Base-by-base conservation (phyloP, 2,888 invertebrate genomes). In the Volucella bombylans region DNA sequence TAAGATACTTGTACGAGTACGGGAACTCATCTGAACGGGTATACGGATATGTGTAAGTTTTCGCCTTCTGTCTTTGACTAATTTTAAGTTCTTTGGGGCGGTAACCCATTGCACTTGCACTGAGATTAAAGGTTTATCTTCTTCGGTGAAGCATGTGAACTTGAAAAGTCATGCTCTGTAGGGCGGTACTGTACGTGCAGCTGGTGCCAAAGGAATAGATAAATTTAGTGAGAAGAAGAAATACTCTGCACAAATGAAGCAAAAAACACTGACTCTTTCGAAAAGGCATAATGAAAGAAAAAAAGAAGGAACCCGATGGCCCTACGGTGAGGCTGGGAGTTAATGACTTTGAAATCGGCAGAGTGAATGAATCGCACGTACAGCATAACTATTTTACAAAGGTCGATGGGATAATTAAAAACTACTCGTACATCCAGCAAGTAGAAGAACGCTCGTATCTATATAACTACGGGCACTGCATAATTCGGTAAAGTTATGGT, bases 371-470 rank as follows among this genome's bases (percentile, higher is more conserved):
- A 31, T 31, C 31, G 6, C 31, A 49, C 43, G 50, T 45, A 41
- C 50, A 59, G 31, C 15, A 43, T 45, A 31, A 6, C 2, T 31
- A 62, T 71, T 71, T 50, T 50, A 41, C 39, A 76, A 38, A 61
- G 77, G 14, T 49, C 67, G 77, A 47, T 72, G 77, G 61, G 71
- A 82, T 82, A 82, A 82, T 82, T 77, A 77, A 82, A 82, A 82
- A 82, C 61, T 61, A 82, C 61, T 39, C 59, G 31, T 31, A 39
- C 81, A 61, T 81, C 41, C 43, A 81, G 14, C n/a, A 41, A 47
- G 14, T 73, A 54, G 18, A 15, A 18, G 38, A 31, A 31, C 31
- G 0, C 31, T 6, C 31, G 31, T 31, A 31, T 31, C 31, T 39
- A 43, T 71, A 31, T 41, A 62, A 54, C 54, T 49, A 71, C 61